Evolutionary conservation across 2,888 invertebrate genomes (phyloP).

Genomic region (Hoplodrina ambigua): DNA sequence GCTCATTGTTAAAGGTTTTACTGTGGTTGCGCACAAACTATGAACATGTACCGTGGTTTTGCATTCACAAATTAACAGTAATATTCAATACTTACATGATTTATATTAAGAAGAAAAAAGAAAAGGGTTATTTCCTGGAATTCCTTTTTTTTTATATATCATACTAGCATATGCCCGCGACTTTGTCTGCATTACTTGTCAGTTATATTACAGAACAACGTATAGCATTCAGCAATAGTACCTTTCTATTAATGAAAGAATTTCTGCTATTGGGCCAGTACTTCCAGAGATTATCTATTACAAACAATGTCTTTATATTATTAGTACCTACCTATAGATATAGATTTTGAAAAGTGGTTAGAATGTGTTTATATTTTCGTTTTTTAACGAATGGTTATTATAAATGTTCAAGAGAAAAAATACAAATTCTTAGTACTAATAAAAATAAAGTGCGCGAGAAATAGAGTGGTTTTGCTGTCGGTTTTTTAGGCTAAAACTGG

Average conservation of each 20-base stretch:
- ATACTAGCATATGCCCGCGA: background rate
- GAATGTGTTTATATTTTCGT: too few species aligned
- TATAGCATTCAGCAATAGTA: too few species aligned
- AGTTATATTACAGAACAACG: background rate
- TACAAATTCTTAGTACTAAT: too few species aligned
- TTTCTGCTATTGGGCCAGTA: too few species aligned
- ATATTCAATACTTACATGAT: background rate
- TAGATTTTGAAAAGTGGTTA: background rate
- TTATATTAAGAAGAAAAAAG: too few species aligned
- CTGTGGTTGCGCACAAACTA: background rate
- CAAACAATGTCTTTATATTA: too few species aligned
- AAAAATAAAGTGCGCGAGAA: background rate
- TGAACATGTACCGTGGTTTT: background rate
- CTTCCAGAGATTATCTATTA: too few species aligned
- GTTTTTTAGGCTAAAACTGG: conserved; percentile 13
- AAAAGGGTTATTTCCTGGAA: too few species aligned
- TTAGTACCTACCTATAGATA: too few species aligned
- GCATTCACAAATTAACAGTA: background rate
- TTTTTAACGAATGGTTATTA: background rate
- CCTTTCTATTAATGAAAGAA: too few species aligned
- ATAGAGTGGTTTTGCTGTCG: background rate
- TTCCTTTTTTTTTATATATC: too few species aligned
- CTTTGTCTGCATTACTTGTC: background rate
- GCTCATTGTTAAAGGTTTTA: background rate
- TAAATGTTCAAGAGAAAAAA: background rate